Evolutionary conservation across 2,888 invertebrate species (phyloP).

Genomic region (Dryobota labecula): DNA sequence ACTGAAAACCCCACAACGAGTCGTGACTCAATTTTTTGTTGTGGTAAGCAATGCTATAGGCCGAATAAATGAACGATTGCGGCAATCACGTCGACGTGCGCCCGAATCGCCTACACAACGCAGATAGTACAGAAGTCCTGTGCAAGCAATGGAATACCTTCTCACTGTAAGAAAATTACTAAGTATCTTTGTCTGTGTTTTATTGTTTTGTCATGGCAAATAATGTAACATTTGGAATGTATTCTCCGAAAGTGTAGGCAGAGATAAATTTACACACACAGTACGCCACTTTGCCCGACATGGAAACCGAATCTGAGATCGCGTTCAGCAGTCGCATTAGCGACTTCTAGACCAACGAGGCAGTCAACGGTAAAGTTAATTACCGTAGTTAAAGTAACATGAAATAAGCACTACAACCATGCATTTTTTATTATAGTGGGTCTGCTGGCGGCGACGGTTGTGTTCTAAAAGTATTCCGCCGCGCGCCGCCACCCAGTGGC

Average conservation of each 20-base stretch:
- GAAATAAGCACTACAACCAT: neutral
- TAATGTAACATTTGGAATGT: neutral
- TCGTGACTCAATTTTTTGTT: neutral
- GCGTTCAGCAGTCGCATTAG: neutral
- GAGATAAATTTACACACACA: neutral
- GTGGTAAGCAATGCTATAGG: constrained; percentile 3
- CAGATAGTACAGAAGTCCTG: neutral
- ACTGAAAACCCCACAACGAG: constrained; percentile 6
- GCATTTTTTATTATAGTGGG: neutral
- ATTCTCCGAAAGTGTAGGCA: neutral
- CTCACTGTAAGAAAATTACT: neutral
- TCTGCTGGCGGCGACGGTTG: neutral
- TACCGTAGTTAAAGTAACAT: too few species aligned
- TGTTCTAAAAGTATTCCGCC: too few species aligned
- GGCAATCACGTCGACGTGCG: constrained; percentile 5
- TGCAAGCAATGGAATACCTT: neutral
- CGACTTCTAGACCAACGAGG: neutral
- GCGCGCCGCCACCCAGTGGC: constrained; percentile 2
- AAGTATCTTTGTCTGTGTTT: neutral
- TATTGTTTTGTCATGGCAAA: neutral
- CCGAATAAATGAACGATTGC: constrained; percentile 25
- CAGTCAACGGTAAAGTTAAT: too few species aligned
- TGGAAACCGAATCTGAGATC: neutral
- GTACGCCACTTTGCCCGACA: neutral
- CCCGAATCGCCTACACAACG: neutral